phyloP scores from a whole-genome alignment of 2,797 vertebrate genomes.

The Sebastes glaucus region DNA sequence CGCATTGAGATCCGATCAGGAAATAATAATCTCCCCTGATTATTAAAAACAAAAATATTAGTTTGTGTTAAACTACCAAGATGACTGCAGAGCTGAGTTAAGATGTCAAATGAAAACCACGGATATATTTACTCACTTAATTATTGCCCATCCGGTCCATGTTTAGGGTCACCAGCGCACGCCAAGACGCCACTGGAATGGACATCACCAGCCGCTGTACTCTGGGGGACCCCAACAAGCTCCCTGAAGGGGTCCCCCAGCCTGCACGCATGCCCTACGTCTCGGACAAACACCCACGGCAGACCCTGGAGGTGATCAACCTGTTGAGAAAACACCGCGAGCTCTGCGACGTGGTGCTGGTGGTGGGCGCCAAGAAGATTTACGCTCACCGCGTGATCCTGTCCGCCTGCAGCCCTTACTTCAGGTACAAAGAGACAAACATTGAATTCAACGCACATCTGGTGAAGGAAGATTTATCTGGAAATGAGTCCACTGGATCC shows the following conservation, averaged over 20 bases:
- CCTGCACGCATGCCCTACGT: constrained; percentile 99
- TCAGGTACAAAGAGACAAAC: constrained; percentile 71
- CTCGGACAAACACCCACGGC: constrained; percentile 98
- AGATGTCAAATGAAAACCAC: not conserved
- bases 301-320: constrained; percentile 98
- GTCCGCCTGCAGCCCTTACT: constrained; percentile 98
- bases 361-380: constrained; percentile 98
- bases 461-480: not conserved
- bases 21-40: too few species aligned
- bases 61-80: too few species aligned
- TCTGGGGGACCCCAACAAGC: constrained; percentile 98
- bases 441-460: not conserved
- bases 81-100: not conserved
- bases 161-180: constrained; percentile 91
- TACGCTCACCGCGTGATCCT: constrained; percentile 97
- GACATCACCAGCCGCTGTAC: constrained; percentile 99
- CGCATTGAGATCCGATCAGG: too few species aligned
- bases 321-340: constrained; percentile 96
- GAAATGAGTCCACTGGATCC: not conserved
- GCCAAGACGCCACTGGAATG: constrained; percentile 98
- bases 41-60: too few species aligned
- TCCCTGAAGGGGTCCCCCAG: constrained; percentile 98
- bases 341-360: constrained; percentile 96
- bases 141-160: not conserved
- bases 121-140: not conserved